A percentile compares a stretch with the other conserved stretches of the same genome.
These are phyloP conservation scores for Iphiclides podalirius DNA, from an alignment of 2,888 invertebrate species.

Conservation along the genomic window DNA sequence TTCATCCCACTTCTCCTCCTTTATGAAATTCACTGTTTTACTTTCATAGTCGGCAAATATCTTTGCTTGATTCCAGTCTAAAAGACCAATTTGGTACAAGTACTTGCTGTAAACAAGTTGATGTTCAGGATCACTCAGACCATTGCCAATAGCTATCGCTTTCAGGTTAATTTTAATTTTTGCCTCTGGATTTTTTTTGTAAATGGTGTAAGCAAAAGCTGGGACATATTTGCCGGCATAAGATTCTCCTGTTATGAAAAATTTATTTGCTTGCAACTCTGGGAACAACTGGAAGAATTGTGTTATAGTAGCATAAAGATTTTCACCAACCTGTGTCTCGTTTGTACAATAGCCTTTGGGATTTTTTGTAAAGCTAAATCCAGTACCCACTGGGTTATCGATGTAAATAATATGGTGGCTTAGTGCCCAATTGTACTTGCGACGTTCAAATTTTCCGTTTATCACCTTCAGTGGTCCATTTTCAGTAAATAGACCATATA, in stretches of 20 bases:
- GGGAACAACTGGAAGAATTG: conserved; percentile 94
- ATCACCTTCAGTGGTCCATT: conserved; percentile 84
- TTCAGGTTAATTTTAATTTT: conserved; percentile 86
- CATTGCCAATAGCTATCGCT: conserved; percentile 89
- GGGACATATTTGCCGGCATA: conserved; percentile 91
- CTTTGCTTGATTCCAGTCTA: conserved; percentile 82
- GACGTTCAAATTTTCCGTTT: conserved; percentile 66
- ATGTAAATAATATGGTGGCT: conserved; percentile 91
- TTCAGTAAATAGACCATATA: conserved; percentile 90
- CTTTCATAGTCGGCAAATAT: conserved; percentile 82
- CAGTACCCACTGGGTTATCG: conserved; percentile 96
- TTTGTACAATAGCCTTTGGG: conserved; percentile 88
- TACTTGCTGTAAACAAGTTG: conserved; percentile 89
- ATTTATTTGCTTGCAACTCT: conserved; percentile 85
- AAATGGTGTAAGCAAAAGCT: conserved; percentile 86
- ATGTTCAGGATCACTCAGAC: conserved; percentile 88
- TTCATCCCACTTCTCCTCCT: conserved; percentile 81
- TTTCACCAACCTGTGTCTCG: conserved; percentile 88
- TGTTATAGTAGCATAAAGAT: conserved; percentile 86
- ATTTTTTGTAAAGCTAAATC: conserved; percentile 92
- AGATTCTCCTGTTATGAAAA: conserved; percentile 94
- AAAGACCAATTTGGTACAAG: conserved; percentile 87
- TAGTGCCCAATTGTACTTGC: conserved; percentile 89
- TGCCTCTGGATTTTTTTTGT: conserved; percentile 81
- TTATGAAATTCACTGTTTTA: conserved; percentile 80